Conservation (phyloP, 1,140 invertebrate genomes). For the Megathymus violae region DNA sequence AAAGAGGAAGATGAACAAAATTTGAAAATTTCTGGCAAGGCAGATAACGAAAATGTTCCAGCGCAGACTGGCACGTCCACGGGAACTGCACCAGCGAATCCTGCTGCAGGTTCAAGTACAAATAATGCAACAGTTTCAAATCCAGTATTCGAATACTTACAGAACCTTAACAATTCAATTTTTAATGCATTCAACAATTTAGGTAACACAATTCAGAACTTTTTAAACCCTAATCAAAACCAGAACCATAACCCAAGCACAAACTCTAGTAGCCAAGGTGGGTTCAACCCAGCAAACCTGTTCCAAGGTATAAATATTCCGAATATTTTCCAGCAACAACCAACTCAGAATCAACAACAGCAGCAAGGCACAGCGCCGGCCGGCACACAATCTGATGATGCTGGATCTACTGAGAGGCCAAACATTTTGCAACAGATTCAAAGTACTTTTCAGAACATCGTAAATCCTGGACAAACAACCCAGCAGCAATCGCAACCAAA, state of each 20-base stretch:
- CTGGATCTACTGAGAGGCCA: slow-evolving; percentile 28
- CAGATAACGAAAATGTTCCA: slow-evolving; percentile 36
- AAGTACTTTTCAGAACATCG: slow-evolving; percentile 33
- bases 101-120: slow-evolving; percentile 21
- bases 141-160: slow-evolving; percentile 11
- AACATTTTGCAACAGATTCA: slow-evolving; percentile 38
- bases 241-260: slow-evolving; percentile 2
- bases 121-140: slow-evolving; percentile 4
- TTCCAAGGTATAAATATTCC: slow-evolving; percentile 23
- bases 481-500: slow-evolving; percentile 23
- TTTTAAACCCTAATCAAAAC: slow-evolving; percentile 16
- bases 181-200: slow-evolving; percentile 20
- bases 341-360: slow-evolving; percentile 13
- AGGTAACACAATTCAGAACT: slow-evolving; percentile 29
- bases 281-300: slow-evolving; percentile 8
- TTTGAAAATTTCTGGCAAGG: slow-evolving; percentile 32
- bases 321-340: no score
- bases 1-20: slow-evolving; percentile 54
- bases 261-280: slow-evolving; percentile 3
- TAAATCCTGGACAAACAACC: slow-evolving; percentile 23
- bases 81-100: background rate
- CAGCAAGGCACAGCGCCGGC: slow-evolving; percentile 23
- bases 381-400: slow-evolving; percentile 41
- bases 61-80: background rate
- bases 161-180: slow-evolving; percentile 27